Evolutionary conservation across 2,888 invertebrate species (phyloP), one percentile per base, ranked within the genome.

Genomic region (Agonopterix heracliana): DNA sequence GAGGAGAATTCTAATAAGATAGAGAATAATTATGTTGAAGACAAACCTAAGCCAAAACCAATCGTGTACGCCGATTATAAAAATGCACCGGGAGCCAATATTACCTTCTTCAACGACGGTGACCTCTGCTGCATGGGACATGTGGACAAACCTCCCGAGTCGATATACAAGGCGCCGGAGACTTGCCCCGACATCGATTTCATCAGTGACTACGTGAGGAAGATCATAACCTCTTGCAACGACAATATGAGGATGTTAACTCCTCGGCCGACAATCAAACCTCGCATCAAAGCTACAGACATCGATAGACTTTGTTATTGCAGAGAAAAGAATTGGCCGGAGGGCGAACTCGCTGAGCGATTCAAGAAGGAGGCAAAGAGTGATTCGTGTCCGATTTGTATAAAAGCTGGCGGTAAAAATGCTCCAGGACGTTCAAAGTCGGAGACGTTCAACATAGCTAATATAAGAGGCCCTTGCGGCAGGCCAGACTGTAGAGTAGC

Each of bases 191-290:
- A 79, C 57, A 71, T 87, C 42, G 70, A 88, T 57, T 76, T 63
- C 49, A 87, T 88, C 47, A 65, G 78, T 44, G 87, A 88, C 53
- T 88, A 88, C 52, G 76, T 87, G 1, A 71, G 82, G 42, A 85
- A 83, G 55, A 81, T 84, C 9, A 81, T 88, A 43, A 71, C 79
- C 10, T 86, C 87, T 3, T 86, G 87, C 60, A 85, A 88, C 60
- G 87, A 88, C 56, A 84, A 86, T 54, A 81, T 88, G 83, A 76
- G 87, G 54, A 86, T 83, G 86, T 60, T 88, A 51, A 87, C 86
- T 26, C 87, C 87, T 45, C 75, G 78, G 9, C 75, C 83, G 9
- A 72, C 79, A 2, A 81, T 87, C 54, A 68, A 51, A 49, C 86
- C 86, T 1, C 73, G 81, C 69, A 56, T 82, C 1, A 84, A 81